Base-by-base conservation (phyloP, 2,888 invertebrate genomes). In the Caenorhabditis virilis region DNA sequence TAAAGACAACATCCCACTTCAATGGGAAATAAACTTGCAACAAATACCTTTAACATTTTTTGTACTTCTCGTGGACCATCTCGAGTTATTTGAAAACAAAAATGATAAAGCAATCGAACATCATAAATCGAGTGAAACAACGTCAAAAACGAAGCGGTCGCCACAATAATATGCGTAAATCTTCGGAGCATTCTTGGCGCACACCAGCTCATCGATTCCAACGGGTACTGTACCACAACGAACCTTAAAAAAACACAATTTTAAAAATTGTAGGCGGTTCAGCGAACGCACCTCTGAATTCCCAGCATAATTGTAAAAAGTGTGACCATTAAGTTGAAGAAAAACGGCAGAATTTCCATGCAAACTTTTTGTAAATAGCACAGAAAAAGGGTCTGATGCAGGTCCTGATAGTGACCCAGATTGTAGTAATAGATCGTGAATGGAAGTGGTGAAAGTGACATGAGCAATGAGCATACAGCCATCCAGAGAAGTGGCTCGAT, bases 401-500 rank as follows among this genome's bases (percentile, higher is more conserved):
- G 50, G 48, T 76, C 74, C 18, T 48, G 39, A 55, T 62, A 39
- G 45, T 76, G 73, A 20, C 51, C 57, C 2, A 76, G 45, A 42
- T 67, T 73, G 58, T 76, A 76, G 51, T 71, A 76, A 54, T 72
- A 76, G 22, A 76, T 46, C 11, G 73, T 76, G 54, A 72, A 76
- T 16, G 76, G 76, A 15, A 76, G 66, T 7, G 76, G 76, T 16
- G 74, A 72, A 15, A 73, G 50, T 0, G 74, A 69, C 70, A 74
- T 74, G 15, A 67, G 60, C 5, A 73, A 43, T 3, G 76, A 72
- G 53, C 69, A 67, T 1, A 72, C 57, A 2, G 72, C 74, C 76
- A 76, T 74, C 66, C 69, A 74, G 13, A 72, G 64, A 0, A 76
- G 54, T 2, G 76, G 74, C 36, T 73, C 76, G 9, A 76, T 59